A percentile compares a stretch with the other conserved stretches of the same genome.
Evolutionary conservation across 2,888 invertebrate genomes (phyloP).

Genomic region (Malthinus flaveolus): DNA sequence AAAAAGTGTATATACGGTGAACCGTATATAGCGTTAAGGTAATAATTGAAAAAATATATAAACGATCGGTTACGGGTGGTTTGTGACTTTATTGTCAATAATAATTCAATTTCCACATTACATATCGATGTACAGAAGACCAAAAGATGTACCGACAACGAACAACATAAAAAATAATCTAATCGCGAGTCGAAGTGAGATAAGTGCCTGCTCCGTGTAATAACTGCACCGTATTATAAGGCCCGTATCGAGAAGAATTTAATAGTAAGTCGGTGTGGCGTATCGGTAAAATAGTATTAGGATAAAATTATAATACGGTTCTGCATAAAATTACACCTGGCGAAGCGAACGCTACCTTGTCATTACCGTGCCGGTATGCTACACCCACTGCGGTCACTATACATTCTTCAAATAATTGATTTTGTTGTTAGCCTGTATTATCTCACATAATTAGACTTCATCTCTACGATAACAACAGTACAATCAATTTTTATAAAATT

Average conservation of each 20-base stretch:
- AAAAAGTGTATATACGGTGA: too few relatives aligned
- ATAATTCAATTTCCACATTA: constrained; percentile 7
- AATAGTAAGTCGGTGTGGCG: neutral
- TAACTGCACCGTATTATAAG: constrained; percentile 15
- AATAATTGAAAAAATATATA: neutral
- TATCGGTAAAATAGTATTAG: neutral
- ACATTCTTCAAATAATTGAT: constrained; percentile 33
- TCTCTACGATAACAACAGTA: constrained; percentile 16
- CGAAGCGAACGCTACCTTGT: constrained; percentile 30
- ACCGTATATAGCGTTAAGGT: too few relatives aligned
- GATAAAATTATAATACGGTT: constrained; percentile 12
- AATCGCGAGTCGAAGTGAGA: constrained; percentile 23
- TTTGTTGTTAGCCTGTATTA: constrained; percentile 31
- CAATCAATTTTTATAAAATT: neutral
- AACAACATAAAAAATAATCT: constrained; percentile 18
- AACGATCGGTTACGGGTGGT: neutral
- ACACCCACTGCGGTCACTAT: constrained; percentile 32
- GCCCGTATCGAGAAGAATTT: constrained; percentile 13
- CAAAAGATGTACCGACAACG: constrained; percentile 17
- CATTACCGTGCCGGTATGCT: constrained; percentile 29
- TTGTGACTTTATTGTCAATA: constrained; percentile 7
- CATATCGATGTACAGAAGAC: constrained; percentile 9
- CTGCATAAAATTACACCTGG: constrained; percentile 26
- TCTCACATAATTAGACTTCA: constrained; percentile 29
- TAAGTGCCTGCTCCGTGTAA: constrained; percentile 22